Percentiles rank a stretch among this genome's conserved stretches.
Conservation (phyloP, 2,113 vertebrate genomes). For the Oncorhynchus clarkii region DNA sequence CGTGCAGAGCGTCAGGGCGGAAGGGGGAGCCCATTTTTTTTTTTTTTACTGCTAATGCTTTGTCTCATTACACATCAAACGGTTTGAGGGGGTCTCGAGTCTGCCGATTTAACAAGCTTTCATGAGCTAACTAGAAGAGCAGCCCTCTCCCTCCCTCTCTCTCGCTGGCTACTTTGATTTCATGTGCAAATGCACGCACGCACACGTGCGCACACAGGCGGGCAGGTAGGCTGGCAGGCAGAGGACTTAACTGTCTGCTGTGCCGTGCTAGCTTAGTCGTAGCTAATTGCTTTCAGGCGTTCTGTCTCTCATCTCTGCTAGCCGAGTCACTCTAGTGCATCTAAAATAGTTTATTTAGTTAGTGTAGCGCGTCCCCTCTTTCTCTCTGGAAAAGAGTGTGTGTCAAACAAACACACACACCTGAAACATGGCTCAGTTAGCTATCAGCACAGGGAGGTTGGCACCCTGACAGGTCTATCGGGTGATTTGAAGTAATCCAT, state of each 20-base stretch:
- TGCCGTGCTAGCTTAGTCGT: background rate
- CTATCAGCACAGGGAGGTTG: conserved; percentile 22
- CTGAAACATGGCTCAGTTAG: background rate
- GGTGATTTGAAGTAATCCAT: conserved; percentile 37
- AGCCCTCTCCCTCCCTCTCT: conserved; percentile 18
- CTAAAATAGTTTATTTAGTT: background rate
- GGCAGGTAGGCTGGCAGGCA: background rate
- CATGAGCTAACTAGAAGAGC: conserved; percentile 55
- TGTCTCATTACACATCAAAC: conserved; percentile 71
- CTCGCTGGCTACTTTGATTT: conserved; percentile 33
- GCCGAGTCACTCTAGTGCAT: conserved; percentile 1
- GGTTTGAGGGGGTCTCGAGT: conserved; percentile 25
- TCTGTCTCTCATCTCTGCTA: background rate
- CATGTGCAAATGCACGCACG: conserved; percentile 14
- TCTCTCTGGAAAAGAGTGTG: background rate
- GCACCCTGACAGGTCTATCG: conserved; percentile 21
- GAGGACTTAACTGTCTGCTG: background rate
- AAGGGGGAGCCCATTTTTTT: conserved; percentile 40
- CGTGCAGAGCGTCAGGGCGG: conserved; percentile 56
- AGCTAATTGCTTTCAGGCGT: conserved; percentile 22
- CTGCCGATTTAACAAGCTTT: conserved; percentile 54
- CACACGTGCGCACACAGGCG: background rate
- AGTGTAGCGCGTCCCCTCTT: background rate
- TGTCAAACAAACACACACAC: background rate
- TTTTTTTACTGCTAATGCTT: conserved; percentile 62